A percentile compares a stretch with the other conserved stretches of the same genome.
Conservation (phyloP, 2,113 vertebrate genomes). For the Ascaphus truei region DNA sequence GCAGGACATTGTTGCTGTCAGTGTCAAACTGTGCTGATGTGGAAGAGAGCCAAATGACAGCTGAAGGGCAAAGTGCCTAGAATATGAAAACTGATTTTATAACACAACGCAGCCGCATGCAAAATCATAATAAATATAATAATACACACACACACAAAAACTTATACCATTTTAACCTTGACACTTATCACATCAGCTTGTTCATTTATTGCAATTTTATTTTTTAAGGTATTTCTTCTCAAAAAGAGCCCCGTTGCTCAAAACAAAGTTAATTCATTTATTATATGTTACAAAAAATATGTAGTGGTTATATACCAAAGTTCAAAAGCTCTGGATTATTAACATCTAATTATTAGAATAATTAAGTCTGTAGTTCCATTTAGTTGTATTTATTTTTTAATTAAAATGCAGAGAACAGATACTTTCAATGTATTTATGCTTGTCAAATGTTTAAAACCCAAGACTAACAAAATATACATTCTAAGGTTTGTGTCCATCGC, state of each 20-base stretch:
- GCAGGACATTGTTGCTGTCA: slow-evolving; percentile 37
- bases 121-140: background rate
- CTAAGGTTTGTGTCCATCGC: no score
- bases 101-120: background rate
- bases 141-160: no score
- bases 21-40: slow-evolving; percentile 30
- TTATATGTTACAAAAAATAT: background rate
- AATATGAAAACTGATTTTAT: slow-evolving; percentile 13
- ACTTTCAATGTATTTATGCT: background rate
- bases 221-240: no score
- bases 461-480: background rate
- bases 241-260: no score
- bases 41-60: slow-evolving; percentile 31
- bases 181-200: no score
- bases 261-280: background rate
- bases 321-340: background rate
- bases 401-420: background rate
- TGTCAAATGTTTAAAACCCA: background rate
- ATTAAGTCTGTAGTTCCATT: background rate
- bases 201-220: background rate
- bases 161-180: no score
- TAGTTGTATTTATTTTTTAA: background rate
- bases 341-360: background rate
- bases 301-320: no score
- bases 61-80: background rate